Base-by-base conservation (phyloP, 2,888 invertebrate genomes). In the Ichneumoninae sp. region DNA sequence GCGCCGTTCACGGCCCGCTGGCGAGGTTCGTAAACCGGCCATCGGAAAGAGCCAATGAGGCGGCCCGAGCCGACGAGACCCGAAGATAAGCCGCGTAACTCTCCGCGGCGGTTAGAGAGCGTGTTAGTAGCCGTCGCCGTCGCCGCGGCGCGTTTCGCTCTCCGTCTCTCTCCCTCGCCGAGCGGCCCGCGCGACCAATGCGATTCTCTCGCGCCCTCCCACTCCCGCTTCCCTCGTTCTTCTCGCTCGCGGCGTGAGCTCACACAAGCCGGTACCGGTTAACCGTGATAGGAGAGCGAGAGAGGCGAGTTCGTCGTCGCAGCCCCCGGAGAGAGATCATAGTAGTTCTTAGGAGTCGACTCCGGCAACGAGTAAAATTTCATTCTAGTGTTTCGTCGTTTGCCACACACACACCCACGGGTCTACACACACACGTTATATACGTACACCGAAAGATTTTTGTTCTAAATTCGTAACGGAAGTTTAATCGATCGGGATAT, bases 241-340 rank as follows among this genome's bases (percentile, higher is more conserved):
- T 26, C 22, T 57, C 54, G 26, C 22, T 57, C 26, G 22, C 57
- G 57, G 26, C 57, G 26, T 26, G 57, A 57, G 57, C 57, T 26
- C 57, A 26, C 57, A 57, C 57, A 26, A 57, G 57, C 57, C 57
- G 57, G 57, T 26, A 57, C 57, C 57, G 57, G 57, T 57, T 57
- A 57, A 57, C 57, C 57, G 57, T 26, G 57, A 57, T 57, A 66
- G 36, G 52, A 69, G 30, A 73, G 30, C 44, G 79, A 66, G 79
- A 71, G 73, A 65, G 36, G 63, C 60, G 63, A 76, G 57, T 79
- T 65, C 69, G 75, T 71, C 71, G 78, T 82, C 71, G 73, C 60
- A 57, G 57, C 36, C 63, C 69, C 77, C 68, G 26, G 50, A 60
- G 74, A 52, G 60, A 71, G 30, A 66, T 57, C 65, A 19, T 52